Percentiles rank a stretch among this genome's conserved stretches.
phyloP scores from a whole-genome alignment of 1,140 invertebrate species.

The Drosophila sp. region DNA sequence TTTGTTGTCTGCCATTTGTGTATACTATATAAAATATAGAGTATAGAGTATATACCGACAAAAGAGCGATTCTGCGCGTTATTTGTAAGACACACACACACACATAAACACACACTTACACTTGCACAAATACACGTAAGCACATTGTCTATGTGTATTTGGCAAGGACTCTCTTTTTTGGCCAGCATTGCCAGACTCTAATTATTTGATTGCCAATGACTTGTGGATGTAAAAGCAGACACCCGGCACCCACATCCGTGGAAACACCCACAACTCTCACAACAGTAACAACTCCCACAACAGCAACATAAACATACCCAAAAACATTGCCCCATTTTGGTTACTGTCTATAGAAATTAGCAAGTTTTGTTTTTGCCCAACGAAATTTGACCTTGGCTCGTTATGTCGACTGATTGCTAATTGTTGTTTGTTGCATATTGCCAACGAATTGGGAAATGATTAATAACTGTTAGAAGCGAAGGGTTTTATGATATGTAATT shows the following conservation, averaged over 20 bases:
- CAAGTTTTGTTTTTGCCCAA: constrained; percentile 35
- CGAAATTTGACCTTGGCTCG: constrained; percentile 37
- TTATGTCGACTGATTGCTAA: constrained; percentile 35
- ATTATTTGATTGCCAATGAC: constrained; percentile 69
- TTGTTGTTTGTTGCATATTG: constrained; percentile 39
- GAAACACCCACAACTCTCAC: neutral
- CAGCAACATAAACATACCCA: constrained; percentile 13
- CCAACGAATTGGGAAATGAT: constrained; percentile 19
- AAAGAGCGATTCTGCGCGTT: constrained; percentile 67
- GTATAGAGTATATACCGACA: constrained; percentile 38
- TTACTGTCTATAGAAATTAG: constrained; percentile 42
- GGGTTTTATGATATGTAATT: constrained; percentile 10
- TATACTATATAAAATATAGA: constrained; percentile 45
- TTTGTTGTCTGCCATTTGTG: constrained; percentile 59
- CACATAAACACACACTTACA: constrained; percentile 18
- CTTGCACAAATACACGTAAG: neutral
- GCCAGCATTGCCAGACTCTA: constrained; percentile 60
- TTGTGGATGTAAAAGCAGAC: constrained; percentile 34
- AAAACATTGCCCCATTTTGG: constrained; percentile 29
- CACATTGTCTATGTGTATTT: constrained; percentile 26
- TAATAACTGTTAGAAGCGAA: constrained; percentile 28
- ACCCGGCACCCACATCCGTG: neutral
- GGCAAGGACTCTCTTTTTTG: constrained; percentile 31
- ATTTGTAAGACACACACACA: constrained; percentile 36
- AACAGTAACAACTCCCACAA: constrained; percentile 15